Conservation (phyloP, 2,888 invertebrate genomes). For the Parapristionchus giblindavisi region DNA sequence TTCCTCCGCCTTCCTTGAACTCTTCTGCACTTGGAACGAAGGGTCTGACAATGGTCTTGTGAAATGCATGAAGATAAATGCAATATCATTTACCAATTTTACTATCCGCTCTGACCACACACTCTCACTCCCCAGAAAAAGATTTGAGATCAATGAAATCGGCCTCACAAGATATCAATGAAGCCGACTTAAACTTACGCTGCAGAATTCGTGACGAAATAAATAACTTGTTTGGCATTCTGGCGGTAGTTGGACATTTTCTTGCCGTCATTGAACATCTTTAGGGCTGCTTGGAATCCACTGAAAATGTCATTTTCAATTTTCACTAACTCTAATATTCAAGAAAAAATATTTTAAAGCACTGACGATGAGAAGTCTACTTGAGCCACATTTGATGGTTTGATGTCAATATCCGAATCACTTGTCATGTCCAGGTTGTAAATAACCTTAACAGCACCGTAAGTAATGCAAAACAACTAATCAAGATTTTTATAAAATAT, state of each 20-base stretch:
- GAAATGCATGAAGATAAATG: too few species aligned
- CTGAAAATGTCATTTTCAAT: neutral
- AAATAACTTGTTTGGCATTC: neutral
- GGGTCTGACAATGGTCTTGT: too few species aligned
- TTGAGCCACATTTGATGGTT: neutral
- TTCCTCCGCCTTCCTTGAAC: neutral
- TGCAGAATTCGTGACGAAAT: slow-evolving; percentile 16
- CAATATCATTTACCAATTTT: too few species aligned
- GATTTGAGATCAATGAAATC: too few species aligned
- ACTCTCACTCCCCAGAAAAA: neutral
- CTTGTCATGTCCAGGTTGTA: neutral
- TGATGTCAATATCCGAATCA: neutral
- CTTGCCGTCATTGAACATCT: slow-evolving; percentile 3
- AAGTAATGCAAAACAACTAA: too few species aligned
- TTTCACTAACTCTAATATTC: neutral
- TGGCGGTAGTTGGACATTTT: neutral
- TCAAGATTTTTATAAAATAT: too few species aligned
- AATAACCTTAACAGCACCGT: neutral
- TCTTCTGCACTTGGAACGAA: too few species aligned
- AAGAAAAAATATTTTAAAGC: neutral
- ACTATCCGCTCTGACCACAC: neutral
- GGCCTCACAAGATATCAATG: too few species aligned
- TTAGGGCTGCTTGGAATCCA: neutral
- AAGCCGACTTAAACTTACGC: neutral
- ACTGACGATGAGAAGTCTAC: neutral